Conservation (phyloP, 2,113 vertebrate species). For the Brachypodius melanocephalos region DNA sequence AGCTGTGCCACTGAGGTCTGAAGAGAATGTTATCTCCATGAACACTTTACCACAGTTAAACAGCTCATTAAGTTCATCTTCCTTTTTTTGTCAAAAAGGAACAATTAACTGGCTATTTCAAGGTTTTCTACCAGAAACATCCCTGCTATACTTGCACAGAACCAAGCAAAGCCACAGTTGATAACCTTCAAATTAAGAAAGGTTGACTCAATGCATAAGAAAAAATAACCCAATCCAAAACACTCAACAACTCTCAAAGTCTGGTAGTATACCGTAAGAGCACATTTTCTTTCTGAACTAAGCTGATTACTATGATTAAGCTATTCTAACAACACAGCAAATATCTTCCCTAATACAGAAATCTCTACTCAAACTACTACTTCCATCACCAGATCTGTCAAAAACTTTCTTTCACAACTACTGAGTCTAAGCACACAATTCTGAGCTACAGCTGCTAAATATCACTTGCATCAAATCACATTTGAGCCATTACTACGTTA, state of each 20-base stretch:
- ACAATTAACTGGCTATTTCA: neutral
- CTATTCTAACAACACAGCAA: neutral
- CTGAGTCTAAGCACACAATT: neutral
- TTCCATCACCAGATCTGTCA: neutral
- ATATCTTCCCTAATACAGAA: neutral
- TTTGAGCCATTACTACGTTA: neutral
- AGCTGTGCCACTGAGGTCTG: neutral
- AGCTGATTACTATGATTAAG: neutral
- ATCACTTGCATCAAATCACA: neutral
- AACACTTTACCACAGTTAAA: neutral
- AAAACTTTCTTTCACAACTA: neutral
- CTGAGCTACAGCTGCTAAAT: neutral
- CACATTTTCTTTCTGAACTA: neutral
- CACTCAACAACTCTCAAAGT: neutral
- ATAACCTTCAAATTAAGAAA: neutral
- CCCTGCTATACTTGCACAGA: neutral
- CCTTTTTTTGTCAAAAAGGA: neutral
- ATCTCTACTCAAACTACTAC: neutral
- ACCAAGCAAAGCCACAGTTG: neutral
- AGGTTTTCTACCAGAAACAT: neutral
- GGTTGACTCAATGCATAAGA: neutral
- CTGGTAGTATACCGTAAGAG: neutral
- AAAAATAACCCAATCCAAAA: neutral
- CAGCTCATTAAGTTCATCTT: neutral
- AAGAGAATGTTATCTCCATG: neutral